Conservation (phyloP, 2,113 vertebrate genomes). For the Camelus dromedarius region DNA sequence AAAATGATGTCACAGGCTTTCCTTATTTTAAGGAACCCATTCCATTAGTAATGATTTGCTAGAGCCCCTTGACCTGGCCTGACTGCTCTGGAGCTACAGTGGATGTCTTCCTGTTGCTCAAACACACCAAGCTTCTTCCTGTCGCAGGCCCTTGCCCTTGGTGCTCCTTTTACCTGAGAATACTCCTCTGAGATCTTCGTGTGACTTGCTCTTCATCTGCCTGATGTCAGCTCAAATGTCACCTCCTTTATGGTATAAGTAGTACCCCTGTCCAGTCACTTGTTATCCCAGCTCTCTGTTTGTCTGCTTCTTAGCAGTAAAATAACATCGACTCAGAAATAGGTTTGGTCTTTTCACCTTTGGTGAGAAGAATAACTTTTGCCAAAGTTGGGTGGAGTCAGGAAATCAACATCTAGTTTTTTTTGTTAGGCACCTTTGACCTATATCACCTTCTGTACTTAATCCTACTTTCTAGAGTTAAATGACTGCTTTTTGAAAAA, state of each 20-base stretch:
- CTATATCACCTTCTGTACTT: background rate
- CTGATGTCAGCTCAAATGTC: background rate
- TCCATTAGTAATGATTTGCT: background rate
- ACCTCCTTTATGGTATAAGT: background rate
- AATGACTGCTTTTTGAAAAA: background rate
- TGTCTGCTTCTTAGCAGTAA: background rate
- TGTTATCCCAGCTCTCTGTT: background rate
- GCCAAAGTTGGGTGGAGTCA: background rate
- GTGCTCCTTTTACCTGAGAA: background rate
- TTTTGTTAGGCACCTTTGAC: background rate
- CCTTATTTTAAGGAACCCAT: background rate
- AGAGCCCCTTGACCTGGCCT: background rate
- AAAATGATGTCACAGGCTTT: too few species aligned
- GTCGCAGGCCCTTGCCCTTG: background rate
- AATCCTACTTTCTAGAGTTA: background rate
- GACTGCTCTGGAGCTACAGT: background rate
- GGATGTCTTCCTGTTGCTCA: background rate
- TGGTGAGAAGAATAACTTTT: conserved; percentile 18
- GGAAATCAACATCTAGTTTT: background rate
- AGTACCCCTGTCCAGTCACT: background rate
- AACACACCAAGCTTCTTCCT: background rate
- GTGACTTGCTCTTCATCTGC: background rate
- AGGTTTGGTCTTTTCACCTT: conserved; percentile 23
- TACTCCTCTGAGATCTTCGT: background rate
- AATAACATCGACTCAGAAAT: background rate